A percentile compares a stretch with the other conserved stretches of the same genome.
Conservation (phyloP, 2,113 vertebrate genomes). For the Oenanthe oenanthe region DNA sequence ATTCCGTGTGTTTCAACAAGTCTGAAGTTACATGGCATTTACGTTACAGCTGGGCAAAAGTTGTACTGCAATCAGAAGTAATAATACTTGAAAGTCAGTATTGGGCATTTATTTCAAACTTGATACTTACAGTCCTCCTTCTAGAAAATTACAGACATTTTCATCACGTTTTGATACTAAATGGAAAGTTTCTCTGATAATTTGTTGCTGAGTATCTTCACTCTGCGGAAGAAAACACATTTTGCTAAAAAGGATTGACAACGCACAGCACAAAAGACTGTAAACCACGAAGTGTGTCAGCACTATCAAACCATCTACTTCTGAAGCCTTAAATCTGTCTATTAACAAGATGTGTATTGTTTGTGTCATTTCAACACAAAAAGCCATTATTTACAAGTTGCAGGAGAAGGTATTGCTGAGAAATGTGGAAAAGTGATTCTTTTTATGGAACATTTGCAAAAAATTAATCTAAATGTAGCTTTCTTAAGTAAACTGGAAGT, state of each 20-base stretch:
- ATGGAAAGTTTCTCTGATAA: conserved; percentile 99
- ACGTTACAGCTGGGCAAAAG: background rate
- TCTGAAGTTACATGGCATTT: background rate
- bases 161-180: conserved; percentile 97
- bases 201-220: conserved; percentile 98
- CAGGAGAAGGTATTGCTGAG: background rate
- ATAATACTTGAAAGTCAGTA: background rate
- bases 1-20: background rate
- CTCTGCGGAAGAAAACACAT: conserved; percentile 76
- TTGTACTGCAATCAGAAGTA: background rate
- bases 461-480: background rate
- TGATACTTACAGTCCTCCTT: conserved; percentile 91
- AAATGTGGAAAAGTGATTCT: background rate
- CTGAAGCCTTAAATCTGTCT: background rate
- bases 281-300: background rate
- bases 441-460: background rate
- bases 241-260: background rate
- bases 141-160: conserved; percentile 98
- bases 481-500: background rate
- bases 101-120: background rate
- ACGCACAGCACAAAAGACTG: background rate
- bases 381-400: background rate
- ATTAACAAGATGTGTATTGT: fast-evolving
- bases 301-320: background rate
- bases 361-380: background rate